Evolutionary conservation across 2,888 invertebrate genomes (phyloP).

Genomic region (Netelia fuscicornis): DNA sequence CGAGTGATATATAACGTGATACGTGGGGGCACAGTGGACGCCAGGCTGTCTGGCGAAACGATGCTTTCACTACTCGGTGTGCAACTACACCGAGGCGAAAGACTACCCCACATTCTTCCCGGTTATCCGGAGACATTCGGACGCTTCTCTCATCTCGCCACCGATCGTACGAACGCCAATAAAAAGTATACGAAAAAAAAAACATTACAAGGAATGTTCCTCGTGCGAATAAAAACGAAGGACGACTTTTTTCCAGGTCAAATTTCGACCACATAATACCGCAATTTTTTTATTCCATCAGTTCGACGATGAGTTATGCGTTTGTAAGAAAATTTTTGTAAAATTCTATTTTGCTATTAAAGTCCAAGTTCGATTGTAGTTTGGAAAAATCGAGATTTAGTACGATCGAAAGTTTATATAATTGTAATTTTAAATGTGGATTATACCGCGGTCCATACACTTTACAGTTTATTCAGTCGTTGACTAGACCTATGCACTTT

Average conservation of each 20-base stretch:
- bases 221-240: neutral
- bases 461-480: too few relatives aligned
- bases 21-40: constrained; percentile 58
- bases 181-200: neutral
- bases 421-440: too few relatives aligned
- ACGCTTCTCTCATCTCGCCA: neutral
- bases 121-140: neutral
- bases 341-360: too few relatives aligned
- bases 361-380: too few relatives aligned
- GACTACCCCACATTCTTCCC: constrained; percentile 4
- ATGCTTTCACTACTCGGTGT: constrained; percentile 67
- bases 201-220: neutral
- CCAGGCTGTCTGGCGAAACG: constrained; percentile 72
- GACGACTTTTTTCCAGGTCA: neutral
- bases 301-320: too few relatives aligned
- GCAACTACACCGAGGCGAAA: constrained; percentile 21
- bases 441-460: too few relatives aligned
- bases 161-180: neutral
- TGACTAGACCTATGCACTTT: too few relatives aligned
- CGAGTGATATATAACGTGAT: constrained; percentile 15
- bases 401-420: too few relatives aligned
- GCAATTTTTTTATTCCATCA: too few relatives aligned
- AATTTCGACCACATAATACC: too few relatives aligned
- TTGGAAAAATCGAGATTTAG: too few relatives aligned
- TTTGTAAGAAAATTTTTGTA: too few relatives aligned